Percentiles rank a stretch among this genome's conserved stretches.
phyloP scores from a whole-genome alignment of 2,797 vertebrate genomes.

The Kryptopterus vitreolus region DNA sequence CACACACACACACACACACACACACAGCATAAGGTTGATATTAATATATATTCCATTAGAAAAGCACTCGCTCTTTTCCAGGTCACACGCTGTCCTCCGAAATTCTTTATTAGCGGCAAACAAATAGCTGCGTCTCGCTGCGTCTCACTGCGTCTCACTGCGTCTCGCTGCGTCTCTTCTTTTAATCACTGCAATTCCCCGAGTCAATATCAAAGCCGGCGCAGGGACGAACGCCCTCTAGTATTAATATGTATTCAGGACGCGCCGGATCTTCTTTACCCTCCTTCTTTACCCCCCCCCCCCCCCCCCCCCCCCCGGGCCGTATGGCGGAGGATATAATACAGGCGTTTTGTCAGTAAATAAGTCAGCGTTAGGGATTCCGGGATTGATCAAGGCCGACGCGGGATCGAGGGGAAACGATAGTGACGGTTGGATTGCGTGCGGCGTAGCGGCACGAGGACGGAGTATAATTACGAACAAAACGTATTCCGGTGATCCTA shows the following conservation, averaged over 20 bases:
- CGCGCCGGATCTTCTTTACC: background rate
- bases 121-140: background rate
- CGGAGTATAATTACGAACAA: constrained; percentile 13
- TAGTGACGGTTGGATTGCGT: constrained; percentile 6
- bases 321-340: constrained; percentile 32
- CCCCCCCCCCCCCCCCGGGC: constrained; percentile 9
- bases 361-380: constrained; percentile 39
- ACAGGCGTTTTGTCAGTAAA: constrained; percentile 35
- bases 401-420: background rate
- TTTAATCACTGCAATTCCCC: constrained; percentile 28
- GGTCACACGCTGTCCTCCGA: background rate
- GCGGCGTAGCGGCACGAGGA: background rate
- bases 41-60: background rate
- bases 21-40: background rate
- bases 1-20: too few species aligned
- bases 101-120: background rate
- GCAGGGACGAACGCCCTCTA: constrained; percentile 7
- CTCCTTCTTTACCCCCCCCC: too few species aligned
- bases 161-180: background rate
- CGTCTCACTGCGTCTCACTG: background rate
- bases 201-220: constrained; percentile 23
- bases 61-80: background rate
- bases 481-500: background rate
- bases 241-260: constrained; percentile 42
- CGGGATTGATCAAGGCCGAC: constrained; percentile 33